Percentiles rank a stretch among this genome's conserved stretches.
Evolutionary conservation across 2,113 vertebrate genomes (phyloP).

Genomic region (Felis catus): F.catus_Fca126_mat1.0 CM031412.1:181874001-181874500

Average conservation of each 20-base stretch:
- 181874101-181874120: not conserved
- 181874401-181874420: not conserved
- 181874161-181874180: not conserved
- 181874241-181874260: not conserved
- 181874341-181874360: not conserved
- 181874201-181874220: not conserved
- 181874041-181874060: not conserved
- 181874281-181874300: not conserved
- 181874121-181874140: not conserved
- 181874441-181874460: not conserved
- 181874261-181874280: not conserved
- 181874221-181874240: not conserved
- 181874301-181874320: not conserved
- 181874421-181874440: not conserved
- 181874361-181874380: not conserved
- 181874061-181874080: not conserved
- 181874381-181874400: not conserved
- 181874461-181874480: not conserved
- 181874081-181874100: not conserved
- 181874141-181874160: not conserved
- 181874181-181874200: not conserved
- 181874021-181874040: not conserved
- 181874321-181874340: not conserved
- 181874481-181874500: not conserved
- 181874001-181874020: conserved; percentile 5